These are phyloP conservation scores for Galagoides demidoff DNA, from an alignment of 2,797 vertebrate species.

Conservation along the genomic window DNA sequence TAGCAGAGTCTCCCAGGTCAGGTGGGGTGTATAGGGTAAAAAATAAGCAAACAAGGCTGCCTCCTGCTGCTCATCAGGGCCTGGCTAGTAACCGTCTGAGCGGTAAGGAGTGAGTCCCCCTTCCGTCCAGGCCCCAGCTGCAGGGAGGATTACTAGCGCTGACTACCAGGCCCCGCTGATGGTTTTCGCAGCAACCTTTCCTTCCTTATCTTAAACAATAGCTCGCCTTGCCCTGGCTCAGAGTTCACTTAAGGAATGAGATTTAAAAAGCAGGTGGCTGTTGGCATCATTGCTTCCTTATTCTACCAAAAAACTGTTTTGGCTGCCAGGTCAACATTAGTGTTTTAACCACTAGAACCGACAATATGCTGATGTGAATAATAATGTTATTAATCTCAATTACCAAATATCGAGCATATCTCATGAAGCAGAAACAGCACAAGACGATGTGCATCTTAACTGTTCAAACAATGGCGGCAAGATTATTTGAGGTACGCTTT, in stretches of 20 bases:
- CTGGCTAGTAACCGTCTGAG: neutral
- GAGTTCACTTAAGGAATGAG: slow-evolving; percentile 18
- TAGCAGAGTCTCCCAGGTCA: neutral
- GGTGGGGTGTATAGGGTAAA: neutral
- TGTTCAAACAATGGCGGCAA: neutral
- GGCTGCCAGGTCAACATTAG: neutral
- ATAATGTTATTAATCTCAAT: neutral
- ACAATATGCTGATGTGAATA: neutral
- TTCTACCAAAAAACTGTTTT: slow-evolving; percentile 23
- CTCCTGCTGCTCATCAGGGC: neutral
- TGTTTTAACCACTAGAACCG: neutral
- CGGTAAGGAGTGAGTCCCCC: neutral
- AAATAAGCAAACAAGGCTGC: slow-evolving; percentile 2
- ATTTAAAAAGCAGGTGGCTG: slow-evolving; percentile 39
- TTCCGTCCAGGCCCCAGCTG: neutral
- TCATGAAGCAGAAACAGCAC: neutral
- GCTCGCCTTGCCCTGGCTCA: neutral
- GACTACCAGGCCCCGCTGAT: neutral
- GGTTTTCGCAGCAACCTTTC: slow-evolving; percentile 28
- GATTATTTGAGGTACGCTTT: neutral
- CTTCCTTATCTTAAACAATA: slow-evolving; percentile 64
- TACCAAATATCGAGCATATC: neutral
- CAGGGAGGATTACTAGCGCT: neutral
- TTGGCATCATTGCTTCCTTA: slow-evolving; percentile 15
- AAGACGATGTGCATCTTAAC: neutral